Base-by-base conservation (phyloP, 2,113 vertebrate genomes). In the Hymenochirus boettgeri region DNA sequence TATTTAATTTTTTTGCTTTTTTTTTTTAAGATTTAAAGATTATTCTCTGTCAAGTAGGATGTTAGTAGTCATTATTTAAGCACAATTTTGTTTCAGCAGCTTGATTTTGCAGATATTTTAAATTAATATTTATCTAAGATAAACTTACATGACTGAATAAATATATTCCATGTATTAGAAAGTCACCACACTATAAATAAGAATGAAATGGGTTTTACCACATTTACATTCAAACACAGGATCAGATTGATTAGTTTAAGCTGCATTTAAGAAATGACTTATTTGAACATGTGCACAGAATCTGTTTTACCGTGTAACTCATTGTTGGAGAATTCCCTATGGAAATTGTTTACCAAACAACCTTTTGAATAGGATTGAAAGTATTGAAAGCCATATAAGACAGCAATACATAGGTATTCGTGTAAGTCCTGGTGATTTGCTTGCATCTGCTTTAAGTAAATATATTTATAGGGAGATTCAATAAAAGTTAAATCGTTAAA, bases 231-330 rank as follows among this genome's bases (percentile, higher is more conserved):
- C 55, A 66, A 55, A 66, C 64, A 66, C 55, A 59, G 37, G 29
- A 19, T 22, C 55, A 66, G 64, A 66, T 66, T 66, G 64, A 66
- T 66, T 66, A 51, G 45, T 66, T 51, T 58, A 21, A 66, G 64
- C 31, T 66, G 55, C 50, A 45, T 58, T 50, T 66, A 66, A 58
- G 59, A 55, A 66, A 66, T 66, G 64, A 66, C 64, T 55, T 66
- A 46, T 66, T 35, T 58, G 55, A 66, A 66, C 57, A 66, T 58
- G 64, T 50, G 46, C 24, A 66, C 39, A 57, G 64, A 51, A 29
- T 55, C 64, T 47, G 59, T 29, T 66, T 59, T 55, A 37, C 64
- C 10, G 19, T 66, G 29, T 59, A 65, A 65, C 53, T 65, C 42
- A 50, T 65, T 65, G 63, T 47, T 57, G 33, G 21, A 66, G 56